Conservation (phyloP, 2,113 vertebrate species). For the Caretta caretta region DNA sequence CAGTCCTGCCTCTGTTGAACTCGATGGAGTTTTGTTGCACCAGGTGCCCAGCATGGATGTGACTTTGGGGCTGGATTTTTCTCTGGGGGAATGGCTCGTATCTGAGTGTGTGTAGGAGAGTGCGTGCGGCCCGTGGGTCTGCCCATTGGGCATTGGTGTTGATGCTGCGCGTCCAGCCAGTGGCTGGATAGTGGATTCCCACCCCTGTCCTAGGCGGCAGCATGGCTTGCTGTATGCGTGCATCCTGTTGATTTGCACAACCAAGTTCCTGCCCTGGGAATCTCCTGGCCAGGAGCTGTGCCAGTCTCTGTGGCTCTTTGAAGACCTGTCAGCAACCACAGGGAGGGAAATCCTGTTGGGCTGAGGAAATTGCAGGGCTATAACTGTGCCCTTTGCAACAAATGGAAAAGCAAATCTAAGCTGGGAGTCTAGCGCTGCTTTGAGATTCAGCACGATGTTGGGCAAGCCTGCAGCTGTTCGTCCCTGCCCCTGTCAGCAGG, state of each 20-base stretch:
- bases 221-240: background rate
- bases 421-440: background rate
- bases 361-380: background rate
- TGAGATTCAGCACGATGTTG: background rate
- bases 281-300: background rate
- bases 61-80: background rate
- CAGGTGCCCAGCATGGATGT: background rate
- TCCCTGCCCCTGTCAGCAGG: background rate
- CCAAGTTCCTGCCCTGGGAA: background rate
- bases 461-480: background rate
- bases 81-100: background rate
- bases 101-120: background rate
- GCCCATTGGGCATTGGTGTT: background rate
- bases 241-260: background rate
- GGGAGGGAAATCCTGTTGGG: background rate
- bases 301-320: background rate
- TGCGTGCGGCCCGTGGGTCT: background rate
- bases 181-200: background rate
- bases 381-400: background rate
- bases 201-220: too few species aligned
- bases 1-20: background rate
- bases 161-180: background rate
- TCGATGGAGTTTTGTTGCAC: background rate
- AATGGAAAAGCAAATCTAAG: background rate
- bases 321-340: background rate